Evolutionary conservation across 2,113 vertebrate genomes (phyloP).

Genomic region (Nycticryphes semicollaris): DNA sequence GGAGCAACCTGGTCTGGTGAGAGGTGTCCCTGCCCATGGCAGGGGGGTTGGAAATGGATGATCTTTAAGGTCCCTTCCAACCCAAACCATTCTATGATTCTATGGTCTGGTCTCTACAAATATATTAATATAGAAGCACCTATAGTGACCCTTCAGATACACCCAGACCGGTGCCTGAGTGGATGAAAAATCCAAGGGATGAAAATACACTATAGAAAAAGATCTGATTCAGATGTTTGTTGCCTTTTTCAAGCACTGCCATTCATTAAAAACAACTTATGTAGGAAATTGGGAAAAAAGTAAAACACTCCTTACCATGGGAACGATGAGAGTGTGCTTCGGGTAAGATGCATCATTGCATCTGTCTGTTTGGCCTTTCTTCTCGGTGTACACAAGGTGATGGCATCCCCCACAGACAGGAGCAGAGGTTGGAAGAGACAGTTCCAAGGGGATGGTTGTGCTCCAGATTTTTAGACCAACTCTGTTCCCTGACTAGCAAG

Average conservation of each 20-base stretch:
- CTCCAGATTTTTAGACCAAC: neutral
- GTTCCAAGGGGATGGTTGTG: neutral
- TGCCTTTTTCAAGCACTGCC: neutral
- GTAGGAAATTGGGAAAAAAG: neutral
- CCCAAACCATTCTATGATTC: no score
- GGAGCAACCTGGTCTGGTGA: no score
- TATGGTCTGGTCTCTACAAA: neutral
- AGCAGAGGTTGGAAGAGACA: neutral
- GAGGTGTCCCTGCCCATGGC: no score
- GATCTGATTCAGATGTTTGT: neutral
- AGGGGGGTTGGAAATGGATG: no score
- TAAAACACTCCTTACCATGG: neutral
- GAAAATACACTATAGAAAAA: neutral
- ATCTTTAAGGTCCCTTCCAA: no score
- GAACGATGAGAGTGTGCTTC: neutral
- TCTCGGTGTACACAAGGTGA: neutral
- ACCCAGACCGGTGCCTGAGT: neutral
- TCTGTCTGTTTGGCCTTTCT: neutral
- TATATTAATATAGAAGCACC: neutral
- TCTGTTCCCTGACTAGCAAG: neutral
- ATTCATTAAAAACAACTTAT: neutral
- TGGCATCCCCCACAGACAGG: neutral
- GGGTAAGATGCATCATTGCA: neutral
- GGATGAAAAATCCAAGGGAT: neutral
- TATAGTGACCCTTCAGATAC: neutral